Percentiles rank a stretch among this genome's conserved stretches.
Evolutionary conservation across 2,888 invertebrate genomes (phyloP).

Genomic region (Anagyrus pseudococci): DNA sequence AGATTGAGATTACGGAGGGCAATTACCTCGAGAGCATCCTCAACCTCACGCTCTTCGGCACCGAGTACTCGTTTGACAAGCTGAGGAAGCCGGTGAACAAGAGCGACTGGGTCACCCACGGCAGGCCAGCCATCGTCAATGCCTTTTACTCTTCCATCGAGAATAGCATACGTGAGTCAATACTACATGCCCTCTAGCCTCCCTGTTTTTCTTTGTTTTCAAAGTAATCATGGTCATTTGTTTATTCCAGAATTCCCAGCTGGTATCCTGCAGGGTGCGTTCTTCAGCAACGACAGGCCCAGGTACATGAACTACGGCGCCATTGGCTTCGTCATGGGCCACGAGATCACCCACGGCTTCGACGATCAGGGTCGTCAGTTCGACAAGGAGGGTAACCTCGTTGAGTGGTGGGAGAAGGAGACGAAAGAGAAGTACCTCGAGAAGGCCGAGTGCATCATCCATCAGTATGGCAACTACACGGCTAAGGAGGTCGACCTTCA

Average conservation of each 20-base stretch:
- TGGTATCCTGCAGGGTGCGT: conserved; percentile 88
- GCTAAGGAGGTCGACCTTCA: conserved; percentile 77
- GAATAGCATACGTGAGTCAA: conserved; percentile 67
- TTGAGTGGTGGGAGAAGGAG: conserved; percentile 89
- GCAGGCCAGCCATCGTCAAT: conserved; percentile 84
- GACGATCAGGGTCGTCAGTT: conserved; percentile 88
- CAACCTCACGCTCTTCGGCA: conserved; percentile 80
- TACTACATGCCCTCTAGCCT: too few species aligned
- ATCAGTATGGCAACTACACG: conserved; percentile 91
- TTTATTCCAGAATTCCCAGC: conserved; percentile 66
- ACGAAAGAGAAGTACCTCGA: conserved; percentile 84
- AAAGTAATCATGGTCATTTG: too few species aligned
- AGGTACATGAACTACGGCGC: conserved; percentile 90
- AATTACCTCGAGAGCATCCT: conserved; percentile 79
- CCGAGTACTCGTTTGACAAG: conserved; percentile 79
- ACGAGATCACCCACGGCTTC: conserved; percentile 90
- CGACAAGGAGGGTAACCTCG: conserved; percentile 87
- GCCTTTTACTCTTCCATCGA: conserved; percentile 78
- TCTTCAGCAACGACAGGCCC: conserved; percentile 86
- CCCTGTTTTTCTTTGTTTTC: too few species aligned
- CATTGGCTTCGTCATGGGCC: conserved; percentile 88
- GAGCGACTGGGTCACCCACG: conserved; percentile 86
- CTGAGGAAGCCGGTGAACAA: conserved; percentile 82
- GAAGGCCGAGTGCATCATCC: conserved; percentile 88
- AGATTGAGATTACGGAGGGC: conserved; percentile 75